phyloP scores from a whole-genome alignment of 2,113 vertebrate genomes.

The Origma solitaria region DNA sequence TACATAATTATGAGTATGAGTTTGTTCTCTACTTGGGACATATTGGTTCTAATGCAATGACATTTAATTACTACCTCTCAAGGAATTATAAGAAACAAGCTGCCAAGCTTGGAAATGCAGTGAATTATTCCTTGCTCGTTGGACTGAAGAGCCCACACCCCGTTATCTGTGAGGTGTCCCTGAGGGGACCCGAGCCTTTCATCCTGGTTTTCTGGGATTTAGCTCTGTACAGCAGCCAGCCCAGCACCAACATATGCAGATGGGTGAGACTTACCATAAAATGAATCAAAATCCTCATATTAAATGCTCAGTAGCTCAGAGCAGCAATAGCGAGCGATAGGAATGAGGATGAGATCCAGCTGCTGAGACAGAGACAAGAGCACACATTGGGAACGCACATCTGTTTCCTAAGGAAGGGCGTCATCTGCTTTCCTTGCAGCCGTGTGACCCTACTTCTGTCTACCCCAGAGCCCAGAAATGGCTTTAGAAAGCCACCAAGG shows the following conservation, averaged over 20 bases:
- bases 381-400: neutral
- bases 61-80: conserved; percentile 51
- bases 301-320: neutral
- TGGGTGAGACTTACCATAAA: neutral
- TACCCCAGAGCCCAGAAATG: neutral
- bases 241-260: neutral
- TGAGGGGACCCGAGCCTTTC: neutral
- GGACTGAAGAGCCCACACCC: neutral
- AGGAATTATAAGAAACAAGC: neutral
- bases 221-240: neutral
- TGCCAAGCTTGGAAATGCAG: neutral
- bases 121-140: neutral
- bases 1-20: conserved; percentile 25
- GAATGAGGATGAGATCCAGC: neutral
- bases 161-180: neutral
- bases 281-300: neutral
- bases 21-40: conserved; percentile 50
- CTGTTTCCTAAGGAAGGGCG: neutral
- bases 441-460: neutral
- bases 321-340: neutral
- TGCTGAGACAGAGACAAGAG: neutral
- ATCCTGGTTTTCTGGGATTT: neutral
- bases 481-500: neutral
- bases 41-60: neutral
- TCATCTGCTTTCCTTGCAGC: neutral